Evolutionary conservation across 2,888 invertebrate species (phyloP), one percentile per base, ranked within the genome.

Genomic region (Phengaris alcon): DNA sequence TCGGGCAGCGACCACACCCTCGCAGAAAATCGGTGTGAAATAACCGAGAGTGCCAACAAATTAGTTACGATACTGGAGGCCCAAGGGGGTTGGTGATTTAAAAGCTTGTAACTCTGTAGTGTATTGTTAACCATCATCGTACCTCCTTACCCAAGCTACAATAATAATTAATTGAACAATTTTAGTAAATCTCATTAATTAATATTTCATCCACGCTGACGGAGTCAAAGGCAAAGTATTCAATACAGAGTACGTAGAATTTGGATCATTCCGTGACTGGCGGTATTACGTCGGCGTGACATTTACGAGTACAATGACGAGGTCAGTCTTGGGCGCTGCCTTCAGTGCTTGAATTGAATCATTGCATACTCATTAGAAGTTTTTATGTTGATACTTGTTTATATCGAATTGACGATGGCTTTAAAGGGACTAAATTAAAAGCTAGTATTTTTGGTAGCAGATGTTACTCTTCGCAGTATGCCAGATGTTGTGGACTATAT

Each of bases 271-370:
- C 13, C 46, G 68, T 35, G 44, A 46, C 46, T 46, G 46, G n/a
- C 13, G 13, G 68, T 22, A 12, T 46, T 35, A 68, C 68, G 46
- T 59, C 59, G 68, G 13, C 44, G 35, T 68, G 68, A 46, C 68
- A 68, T 68, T 68, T 68, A 68, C 44, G 68, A 44, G 68, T 46
- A 68, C 68, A 13, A n/a, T 35, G 46, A 10, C 68, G 68, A 68
- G 68, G 68, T 68, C 68, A 68, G 68, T 13, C 44, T 68, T 46
- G 68, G 13, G 35, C 46, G 68, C 44, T 46, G 44, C 44, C 44
- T 35, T 85, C 84, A 80, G 85, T 54, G 12, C 54, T 48, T 48
- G 48, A 6, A 5, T 48, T 1, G 22, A 22, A 22, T 22, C 22
- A 59, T 59, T 59, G 15, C 22, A 59, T 59, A 59, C 59, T 59